Percentiles rank a stretch among this genome's conserved stretches.
Evolutionary conservation across 2,888 invertebrate species (phyloP).

Genomic region (Gymnocheta viridis): DNA sequence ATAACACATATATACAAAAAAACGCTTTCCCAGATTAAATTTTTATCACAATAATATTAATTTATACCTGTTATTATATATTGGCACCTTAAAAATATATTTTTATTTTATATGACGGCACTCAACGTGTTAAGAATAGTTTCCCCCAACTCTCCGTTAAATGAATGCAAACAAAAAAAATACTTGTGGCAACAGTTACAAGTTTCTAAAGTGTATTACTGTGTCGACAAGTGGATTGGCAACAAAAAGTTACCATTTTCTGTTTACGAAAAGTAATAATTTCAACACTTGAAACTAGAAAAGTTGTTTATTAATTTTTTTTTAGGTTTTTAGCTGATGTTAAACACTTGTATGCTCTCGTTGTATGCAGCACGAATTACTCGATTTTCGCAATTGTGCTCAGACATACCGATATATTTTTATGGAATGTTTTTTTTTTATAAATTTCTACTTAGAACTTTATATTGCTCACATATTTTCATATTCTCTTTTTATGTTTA

Average conservation of each 20-base stretch:
- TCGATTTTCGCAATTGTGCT: not conserved
- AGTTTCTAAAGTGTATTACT: constrained; percentile 24
- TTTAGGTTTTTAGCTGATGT: not conserved
- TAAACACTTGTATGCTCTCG: constrained; percentile 23
- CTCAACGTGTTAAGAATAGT: no score
- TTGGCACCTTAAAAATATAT: no score
- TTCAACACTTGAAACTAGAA: constrained; percentile 36
- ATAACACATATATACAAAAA: no score
- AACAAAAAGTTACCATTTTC: constrained; percentile 32
- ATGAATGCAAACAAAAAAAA: no score
- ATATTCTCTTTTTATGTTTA: not conserved
- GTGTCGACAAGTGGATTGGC: constrained; percentile 30
- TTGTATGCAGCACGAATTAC: not conserved
- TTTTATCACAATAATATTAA: no score
- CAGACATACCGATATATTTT: not conserved
- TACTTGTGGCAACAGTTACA: not conserved
- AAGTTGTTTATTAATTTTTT: constrained; percentile 16
- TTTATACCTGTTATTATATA: no score
- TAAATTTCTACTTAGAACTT: constrained; percentile 8
- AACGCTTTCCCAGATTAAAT: no score
- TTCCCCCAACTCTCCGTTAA: no score
- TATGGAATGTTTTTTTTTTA: not conserved
- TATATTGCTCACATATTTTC: constrained; percentile 5
- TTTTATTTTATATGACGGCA: no score
- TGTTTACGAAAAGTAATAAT: constrained; percentile 9